Conservation (phyloP, 2,113 vertebrate genomes). For the Crotalus tigris region DNA sequence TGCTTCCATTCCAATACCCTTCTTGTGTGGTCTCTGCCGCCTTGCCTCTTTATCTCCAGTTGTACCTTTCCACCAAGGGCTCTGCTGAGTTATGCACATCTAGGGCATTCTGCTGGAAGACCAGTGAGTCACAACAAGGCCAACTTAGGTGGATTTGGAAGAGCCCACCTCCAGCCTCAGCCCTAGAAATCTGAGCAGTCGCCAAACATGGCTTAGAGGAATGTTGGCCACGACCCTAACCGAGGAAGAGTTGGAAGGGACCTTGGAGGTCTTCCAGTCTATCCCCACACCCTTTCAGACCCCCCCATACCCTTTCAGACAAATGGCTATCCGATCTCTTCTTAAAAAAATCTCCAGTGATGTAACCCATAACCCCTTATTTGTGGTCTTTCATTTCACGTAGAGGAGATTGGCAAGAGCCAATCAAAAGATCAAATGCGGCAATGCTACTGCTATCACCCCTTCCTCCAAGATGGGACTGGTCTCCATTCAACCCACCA, state of each 20-base stretch:
- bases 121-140: background rate
- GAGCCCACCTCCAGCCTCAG: too few species aligned
- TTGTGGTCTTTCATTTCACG: background rate
- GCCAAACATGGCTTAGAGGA: background rate
- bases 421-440: too few species aligned
- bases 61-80: background rate
- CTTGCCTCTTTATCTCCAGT: background rate
- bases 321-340: too few species aligned
- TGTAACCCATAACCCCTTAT: background rate
- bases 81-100: background rate
- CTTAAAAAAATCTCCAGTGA: too few species aligned
- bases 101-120: too few species aligned
- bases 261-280: too few species aligned
- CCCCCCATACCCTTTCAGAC: too few species aligned
- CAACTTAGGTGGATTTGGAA: background rate
- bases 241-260: too few species aligned
- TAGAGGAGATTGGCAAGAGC: background rate
- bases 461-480: background rate
- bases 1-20: background rate
- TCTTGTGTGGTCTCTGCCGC: background rate
- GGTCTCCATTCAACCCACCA: background rate
- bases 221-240: background rate
- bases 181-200: background rate
- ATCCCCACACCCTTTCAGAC: too few species aligned
- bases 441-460: background rate